phyloP scores from a whole-genome alignment of 1,140 invertebrate genomes.

The Oedothorax gibbosus region DNA sequence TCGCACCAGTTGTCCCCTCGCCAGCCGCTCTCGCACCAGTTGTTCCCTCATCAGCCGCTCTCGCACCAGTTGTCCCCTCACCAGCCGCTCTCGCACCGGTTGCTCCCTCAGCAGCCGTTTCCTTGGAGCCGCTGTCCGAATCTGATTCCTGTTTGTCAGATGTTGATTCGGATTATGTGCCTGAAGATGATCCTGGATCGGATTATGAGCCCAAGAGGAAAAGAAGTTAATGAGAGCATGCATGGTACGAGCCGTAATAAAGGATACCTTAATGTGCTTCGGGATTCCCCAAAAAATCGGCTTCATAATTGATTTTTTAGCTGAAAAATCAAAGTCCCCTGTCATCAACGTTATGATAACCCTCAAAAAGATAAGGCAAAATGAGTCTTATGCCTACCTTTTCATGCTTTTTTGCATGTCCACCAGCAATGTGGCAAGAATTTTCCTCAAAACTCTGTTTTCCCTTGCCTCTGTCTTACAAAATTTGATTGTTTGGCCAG shows the following conservation, averaged over 20 bases:
- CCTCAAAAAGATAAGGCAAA: slow-evolving; percentile 12
- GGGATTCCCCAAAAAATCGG: background rate
- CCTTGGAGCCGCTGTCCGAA: too few species aligned
- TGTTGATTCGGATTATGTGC: background rate
- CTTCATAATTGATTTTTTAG: background rate
- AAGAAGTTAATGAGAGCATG: background rate
- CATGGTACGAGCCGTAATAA: background rate
- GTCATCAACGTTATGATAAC: background rate
- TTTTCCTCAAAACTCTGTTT: background rate
- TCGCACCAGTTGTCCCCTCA: background rate
- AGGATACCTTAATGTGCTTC: slow-evolving; percentile 10
- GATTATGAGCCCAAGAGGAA: slow-evolving; percentile 16
- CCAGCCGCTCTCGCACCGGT: background rate
- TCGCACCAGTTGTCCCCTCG: too few species aligned
- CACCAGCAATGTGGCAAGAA: slow-evolving; percentile 6
- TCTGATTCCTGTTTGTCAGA: background rate
- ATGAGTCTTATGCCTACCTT: slow-evolving; percentile 4
- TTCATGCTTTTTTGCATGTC: slow-evolving; percentile 14
- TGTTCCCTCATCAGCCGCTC: background rate
- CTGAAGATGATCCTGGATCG: background rate
- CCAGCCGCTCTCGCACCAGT: background rate
- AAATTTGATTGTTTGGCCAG: slow-evolving; percentile 22
- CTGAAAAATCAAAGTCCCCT: background rate
- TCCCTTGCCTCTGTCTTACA: slow-evolving; percentile 2
- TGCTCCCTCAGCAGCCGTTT: too few species aligned